Base-by-base conservation (phyloP, 2,797 vertebrate species). In the Taenioides sp. region DNA sequence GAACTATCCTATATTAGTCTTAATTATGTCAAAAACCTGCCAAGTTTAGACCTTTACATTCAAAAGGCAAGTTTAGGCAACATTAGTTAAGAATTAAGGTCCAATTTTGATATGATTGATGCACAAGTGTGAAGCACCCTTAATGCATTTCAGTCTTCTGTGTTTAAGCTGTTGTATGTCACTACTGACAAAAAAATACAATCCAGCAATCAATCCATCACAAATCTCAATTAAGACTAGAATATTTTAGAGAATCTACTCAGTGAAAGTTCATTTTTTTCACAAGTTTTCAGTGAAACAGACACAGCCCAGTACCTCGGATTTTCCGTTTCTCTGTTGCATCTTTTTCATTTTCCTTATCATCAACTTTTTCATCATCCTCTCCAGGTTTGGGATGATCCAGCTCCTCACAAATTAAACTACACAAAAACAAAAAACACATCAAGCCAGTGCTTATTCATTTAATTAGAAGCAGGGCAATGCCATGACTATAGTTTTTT, bases 381-480 rank as follows among this genome's bases (percentile, higher is more conserved):
- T 93, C 85, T 0, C 69, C 86, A 11, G 65, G 50, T 49, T 20
- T 92, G 71, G 54, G 81, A n/a, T 76, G 87, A 79, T 98, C 96
- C 84, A 98, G 83, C 87, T 98, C 97, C 2, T 88, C 93, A 82
- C 97, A 98, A 78, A 98, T 93, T 43, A 86, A 20, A 81, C 94
- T 95, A 69, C 52, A 65, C 64, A 65, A 54, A 23, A 20, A 52
- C 23, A 27, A 3, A 70, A 50, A 18, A 62, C 75, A 9, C 78
- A n/a, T n/a, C 62, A 54, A 34, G 3, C 9, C 7, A 37, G 34
- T 7, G 31, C 6, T 34, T 34, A 34, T 34, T 34, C 31, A 34
- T 34, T 34, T 34, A 34, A 34, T 34, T 34, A 34, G 31, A 34
- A 34, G 6, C 6, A 34, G 31, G 31, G 28, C 28, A 31, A 3